Evolutionary conservation across 1,140 invertebrate species (phyloP).

Genomic region (Bombus pyrosoma): DNA sequence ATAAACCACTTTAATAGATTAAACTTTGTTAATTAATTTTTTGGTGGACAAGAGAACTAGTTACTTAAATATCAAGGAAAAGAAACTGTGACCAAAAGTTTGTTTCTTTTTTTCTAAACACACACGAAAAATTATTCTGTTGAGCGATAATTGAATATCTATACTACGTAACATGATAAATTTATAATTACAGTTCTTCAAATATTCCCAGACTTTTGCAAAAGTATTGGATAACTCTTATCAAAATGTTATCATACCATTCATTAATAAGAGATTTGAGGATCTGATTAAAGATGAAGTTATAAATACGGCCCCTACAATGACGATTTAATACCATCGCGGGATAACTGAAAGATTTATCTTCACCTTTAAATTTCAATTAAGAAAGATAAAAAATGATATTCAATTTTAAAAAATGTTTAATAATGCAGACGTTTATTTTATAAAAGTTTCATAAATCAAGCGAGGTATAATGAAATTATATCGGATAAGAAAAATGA

Average conservation of each 20-base stretch:
- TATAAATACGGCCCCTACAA: background rate
- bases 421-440: background rate
- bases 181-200: background rate
- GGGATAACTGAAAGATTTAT: background rate
- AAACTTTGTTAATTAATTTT: background rate
- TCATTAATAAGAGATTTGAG: too few species aligned
- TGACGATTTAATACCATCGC: background rate
- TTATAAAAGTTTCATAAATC: background rate
- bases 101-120: background rate
- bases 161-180: background rate
- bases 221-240: too few species aligned
- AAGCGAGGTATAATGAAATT: background rate
- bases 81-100: background rate
- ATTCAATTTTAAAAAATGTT: background rate
- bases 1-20: background rate
- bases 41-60: background rate
- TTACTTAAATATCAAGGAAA: too few species aligned
- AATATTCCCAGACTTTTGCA: too few species aligned
- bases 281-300: too few species aligned
- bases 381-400: background rate
- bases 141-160: background rate
- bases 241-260: too few species aligned
- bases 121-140: too few species aligned
- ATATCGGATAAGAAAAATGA: background rate
- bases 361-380: background rate